Percentiles rank a stretch among this genome's conserved stretches.
Evolutionary conservation across 1,140 invertebrate species (phyloP).

Genomic region (Temnothorax nylanderi): DNA sequence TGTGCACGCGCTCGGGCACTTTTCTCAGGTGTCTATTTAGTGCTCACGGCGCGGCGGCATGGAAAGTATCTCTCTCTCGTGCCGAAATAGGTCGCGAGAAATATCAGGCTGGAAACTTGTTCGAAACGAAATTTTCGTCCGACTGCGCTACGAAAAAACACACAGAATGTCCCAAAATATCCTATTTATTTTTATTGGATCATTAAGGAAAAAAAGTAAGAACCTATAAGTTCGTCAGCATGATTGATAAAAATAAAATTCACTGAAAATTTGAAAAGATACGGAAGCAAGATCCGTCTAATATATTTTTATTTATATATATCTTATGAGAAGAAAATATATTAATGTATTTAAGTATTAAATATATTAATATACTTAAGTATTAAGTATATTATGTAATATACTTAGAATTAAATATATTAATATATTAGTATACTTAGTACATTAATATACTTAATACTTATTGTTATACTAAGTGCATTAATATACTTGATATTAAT

Average conservation of each 20-base stretch:
- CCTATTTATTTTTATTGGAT: neutral
- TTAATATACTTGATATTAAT: no score
- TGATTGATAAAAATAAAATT: neutral
- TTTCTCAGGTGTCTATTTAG: slow-evolving; percentile 69
- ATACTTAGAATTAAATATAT: no score
- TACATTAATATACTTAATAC: no score
- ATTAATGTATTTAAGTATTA: neutral
- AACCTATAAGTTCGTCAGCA: no score
- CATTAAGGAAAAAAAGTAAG: neutral
- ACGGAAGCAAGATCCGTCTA: neutral
- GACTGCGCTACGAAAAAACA: slow-evolving; percentile 10
- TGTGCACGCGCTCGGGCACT: slow-evolving; percentile 39
- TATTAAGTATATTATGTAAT: no score
- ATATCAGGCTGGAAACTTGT: slow-evolving; percentile 69
- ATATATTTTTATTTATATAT: neutral
- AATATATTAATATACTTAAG: no score
- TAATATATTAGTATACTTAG: no score
- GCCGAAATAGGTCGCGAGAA: slow-evolving; percentile 69
- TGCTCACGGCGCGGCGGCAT: slow-evolving; percentile 65
- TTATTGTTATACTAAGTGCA: no score
- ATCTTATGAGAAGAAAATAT: neutral
- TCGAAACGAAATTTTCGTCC: slow-evolving; percentile 65
- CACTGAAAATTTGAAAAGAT: neutral
- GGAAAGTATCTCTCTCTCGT: slow-evolving; percentile 69
- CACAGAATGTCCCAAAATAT: neutral